Evolutionary conservation across 2,888 invertebrate genomes (phyloP).

Genomic region (Cryptophagus acutangulus): DNA sequence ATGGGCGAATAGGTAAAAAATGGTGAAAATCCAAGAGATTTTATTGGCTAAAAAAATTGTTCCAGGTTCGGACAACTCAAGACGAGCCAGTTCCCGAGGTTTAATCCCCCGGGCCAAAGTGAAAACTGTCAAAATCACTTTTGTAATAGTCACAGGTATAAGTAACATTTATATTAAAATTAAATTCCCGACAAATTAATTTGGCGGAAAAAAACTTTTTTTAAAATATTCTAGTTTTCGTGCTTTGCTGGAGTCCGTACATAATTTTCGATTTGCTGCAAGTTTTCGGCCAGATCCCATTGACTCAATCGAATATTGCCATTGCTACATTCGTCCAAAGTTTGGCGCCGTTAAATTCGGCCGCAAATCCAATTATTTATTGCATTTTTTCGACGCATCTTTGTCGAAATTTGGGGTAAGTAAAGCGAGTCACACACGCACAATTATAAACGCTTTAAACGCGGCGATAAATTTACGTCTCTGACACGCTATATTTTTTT

Average conservation of each 20-base stretch:
- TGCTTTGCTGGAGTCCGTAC: conserved; percentile 93
- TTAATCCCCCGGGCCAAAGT: conserved; percentile 91
- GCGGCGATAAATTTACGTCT: neutral
- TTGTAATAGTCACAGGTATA: conserved; percentile 75
- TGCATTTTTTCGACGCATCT: conserved; percentile 88
- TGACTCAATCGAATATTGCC: conserved; percentile 74
- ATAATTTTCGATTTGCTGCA: conserved; percentile 87
- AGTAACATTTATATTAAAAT: neutral
- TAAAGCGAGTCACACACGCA: too few relatives aligned
- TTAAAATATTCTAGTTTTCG: conserved; percentile 67
- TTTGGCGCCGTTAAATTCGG: conserved; percentile 85
- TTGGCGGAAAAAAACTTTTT: too few relatives aligned
- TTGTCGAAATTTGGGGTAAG: conserved; percentile 77
- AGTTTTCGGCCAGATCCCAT: conserved; percentile 78
- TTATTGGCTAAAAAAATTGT: conserved; percentile 10
- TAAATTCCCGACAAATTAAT: neutral
- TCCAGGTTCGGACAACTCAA: conserved; percentile 49
- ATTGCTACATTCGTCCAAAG: conserved; percentile 89
- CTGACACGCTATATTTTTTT: conserved; percentile 9
- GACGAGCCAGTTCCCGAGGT: conserved; percentile 83
- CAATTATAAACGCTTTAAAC: too few relatives aligned
- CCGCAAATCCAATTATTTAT: conserved; percentile 91
- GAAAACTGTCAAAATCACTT: conserved; percentile 93
- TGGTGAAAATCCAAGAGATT: neutral
- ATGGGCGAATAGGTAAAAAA: conserved; percentile 23